Percentiles rank a stretch among this genome's conserved stretches.
Evolutionary conservation across 2,888 invertebrate species (phyloP).

Genomic region (Andrena haemorrhoa): DNA sequence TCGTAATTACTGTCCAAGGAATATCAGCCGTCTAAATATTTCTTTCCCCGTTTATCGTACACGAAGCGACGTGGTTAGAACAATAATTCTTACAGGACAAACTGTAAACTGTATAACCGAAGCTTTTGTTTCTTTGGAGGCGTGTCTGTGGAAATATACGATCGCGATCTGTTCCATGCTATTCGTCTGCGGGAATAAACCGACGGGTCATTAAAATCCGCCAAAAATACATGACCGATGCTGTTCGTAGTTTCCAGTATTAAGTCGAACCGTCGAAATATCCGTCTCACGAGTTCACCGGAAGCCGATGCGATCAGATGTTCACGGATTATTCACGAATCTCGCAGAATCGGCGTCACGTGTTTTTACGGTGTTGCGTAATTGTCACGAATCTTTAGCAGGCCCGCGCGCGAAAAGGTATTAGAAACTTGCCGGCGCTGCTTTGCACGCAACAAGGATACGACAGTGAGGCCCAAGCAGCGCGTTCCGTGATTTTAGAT

Average conservation of each 20-base stretch:
- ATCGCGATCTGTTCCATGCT: conserved; percentile 51
- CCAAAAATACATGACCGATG: conserved; percentile 63
- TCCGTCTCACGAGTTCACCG: conserved; percentile 21
- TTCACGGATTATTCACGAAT: neutral
- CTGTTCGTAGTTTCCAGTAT: conserved; percentile 48
- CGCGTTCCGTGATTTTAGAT: conserved; percentile 61
- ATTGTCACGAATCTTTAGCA: conserved; percentile 34
- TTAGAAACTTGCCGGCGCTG: conserved; percentile 42
- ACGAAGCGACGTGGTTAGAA: conserved; percentile 10
- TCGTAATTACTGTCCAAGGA: neutral
- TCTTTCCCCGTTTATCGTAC: conserved; percentile 8
- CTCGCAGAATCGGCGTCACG: neutral
- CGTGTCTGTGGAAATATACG: conserved; percentile 54
- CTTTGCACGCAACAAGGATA: conserved; percentile 39
- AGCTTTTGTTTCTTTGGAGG: conserved; percentile 51
- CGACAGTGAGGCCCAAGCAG: neutral
- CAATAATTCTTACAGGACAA: neutral
- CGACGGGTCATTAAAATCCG: conserved; percentile 64
- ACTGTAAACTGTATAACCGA: neutral
- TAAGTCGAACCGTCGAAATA: conserved; percentile 35
- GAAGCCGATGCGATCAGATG: neutral
- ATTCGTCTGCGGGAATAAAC: conserved; percentile 61
- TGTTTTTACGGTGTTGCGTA: conserved; percentile 34
- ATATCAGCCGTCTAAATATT: conserved; percentile 3
- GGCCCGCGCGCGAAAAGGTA: conserved; percentile 21